A percentile compares a stretch with the other conserved stretches of the same genome.
phyloP scores from a whole-genome alignment of 2,888 invertebrate genomes.

The Nemoura dubitans region DNA sequence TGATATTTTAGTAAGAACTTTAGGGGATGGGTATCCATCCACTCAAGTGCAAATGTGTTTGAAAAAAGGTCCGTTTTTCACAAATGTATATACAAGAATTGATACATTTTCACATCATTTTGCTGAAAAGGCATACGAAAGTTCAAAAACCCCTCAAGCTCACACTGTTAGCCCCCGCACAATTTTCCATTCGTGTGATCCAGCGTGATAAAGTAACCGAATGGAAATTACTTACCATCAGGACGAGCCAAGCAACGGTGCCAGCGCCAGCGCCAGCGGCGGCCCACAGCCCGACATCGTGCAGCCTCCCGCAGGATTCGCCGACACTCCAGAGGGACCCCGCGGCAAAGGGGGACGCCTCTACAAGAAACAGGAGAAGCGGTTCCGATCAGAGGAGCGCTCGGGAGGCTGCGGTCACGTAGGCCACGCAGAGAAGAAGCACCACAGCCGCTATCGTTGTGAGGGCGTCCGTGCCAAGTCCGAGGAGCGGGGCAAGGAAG shows the following conservation, averaged over 20 bases:
- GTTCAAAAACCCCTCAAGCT: too few species aligned
- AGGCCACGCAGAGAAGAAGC: slow-evolving; percentile 67
- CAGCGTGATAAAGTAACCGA: too few species aligned
- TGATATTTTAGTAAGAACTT: too few species aligned
- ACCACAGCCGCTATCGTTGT: slow-evolving; percentile 72
- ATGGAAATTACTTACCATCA: not conserved
- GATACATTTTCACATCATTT: not conserved
- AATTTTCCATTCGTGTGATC: too few species aligned
- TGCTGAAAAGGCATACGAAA: not conserved
- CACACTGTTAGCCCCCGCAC: too few species aligned
- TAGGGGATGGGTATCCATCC: too few species aligned
- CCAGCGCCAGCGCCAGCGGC: slow-evolving; percentile 5
- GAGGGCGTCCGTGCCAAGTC: slow-evolving; percentile 82
- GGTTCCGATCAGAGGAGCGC: slow-evolving; percentile 82
- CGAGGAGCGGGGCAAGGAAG: slow-evolving; percentile 78
- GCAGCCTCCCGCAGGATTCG: slow-evolving; percentile 88
- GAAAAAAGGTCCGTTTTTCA: not conserved
- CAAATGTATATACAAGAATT: not conserved
- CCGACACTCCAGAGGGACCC: slow-evolving; percentile 76
- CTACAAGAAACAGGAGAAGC: slow-evolving; percentile 81
- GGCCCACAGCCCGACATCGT: slow-evolving; percentile 70
- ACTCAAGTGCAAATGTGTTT: too few species aligned
- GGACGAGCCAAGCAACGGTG: slow-evolving; percentile 15
- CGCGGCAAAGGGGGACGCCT: slow-evolving; percentile 59
- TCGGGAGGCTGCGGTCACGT: slow-evolving; percentile 59